Conservation (phyloP, 2,888 invertebrate species). For the Nomada ferruginata region DNA sequence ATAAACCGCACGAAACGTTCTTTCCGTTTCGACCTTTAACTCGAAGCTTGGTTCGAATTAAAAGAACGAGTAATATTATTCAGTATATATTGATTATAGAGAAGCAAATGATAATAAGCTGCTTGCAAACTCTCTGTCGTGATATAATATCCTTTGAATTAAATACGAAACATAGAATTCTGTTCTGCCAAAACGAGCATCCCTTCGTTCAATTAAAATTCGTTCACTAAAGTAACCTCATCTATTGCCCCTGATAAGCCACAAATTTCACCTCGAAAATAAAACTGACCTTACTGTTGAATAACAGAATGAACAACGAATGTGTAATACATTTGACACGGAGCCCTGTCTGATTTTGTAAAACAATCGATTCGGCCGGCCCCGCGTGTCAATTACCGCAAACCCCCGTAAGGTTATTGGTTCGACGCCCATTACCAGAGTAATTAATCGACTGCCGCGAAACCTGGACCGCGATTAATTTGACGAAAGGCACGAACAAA, state of each 20-base stretch:
- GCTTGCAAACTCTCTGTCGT: too few relatives aligned
- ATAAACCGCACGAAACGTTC: conserved; percentile 12
- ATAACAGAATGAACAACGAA: too few relatives aligned
- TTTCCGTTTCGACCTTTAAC: not conserved
- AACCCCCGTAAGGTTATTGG: conserved; percentile 19
- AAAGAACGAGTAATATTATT: not conserved
- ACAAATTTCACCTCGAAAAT: too few relatives aligned
- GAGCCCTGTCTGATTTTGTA: not conserved
- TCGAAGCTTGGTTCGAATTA: not conserved
- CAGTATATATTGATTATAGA: too few relatives aligned
- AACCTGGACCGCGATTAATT: conserved; percentile 40
- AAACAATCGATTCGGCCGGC: conserved; percentile 1
- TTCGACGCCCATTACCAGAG: conserved; percentile 24
- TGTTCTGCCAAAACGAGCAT: too few relatives aligned
- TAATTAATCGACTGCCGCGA: conserved; percentile 48
- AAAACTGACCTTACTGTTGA: too few relatives aligned
- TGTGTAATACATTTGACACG: not conserved
- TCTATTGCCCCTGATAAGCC: too few relatives aligned
- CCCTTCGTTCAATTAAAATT: too few relatives aligned
- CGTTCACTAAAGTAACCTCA: too few relatives aligned
- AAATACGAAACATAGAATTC: too few relatives aligned
- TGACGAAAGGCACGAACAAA: conserved; percentile 46
- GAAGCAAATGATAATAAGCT: too few relatives aligned
- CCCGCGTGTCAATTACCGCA: conserved; percentile 32
- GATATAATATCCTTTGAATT: too few relatives aligned